These are phyloP conservation scores for Xestia ashworthii DNA, from an alignment of 2,888 invertebrate species.

Conservation along the genomic window DNA sequence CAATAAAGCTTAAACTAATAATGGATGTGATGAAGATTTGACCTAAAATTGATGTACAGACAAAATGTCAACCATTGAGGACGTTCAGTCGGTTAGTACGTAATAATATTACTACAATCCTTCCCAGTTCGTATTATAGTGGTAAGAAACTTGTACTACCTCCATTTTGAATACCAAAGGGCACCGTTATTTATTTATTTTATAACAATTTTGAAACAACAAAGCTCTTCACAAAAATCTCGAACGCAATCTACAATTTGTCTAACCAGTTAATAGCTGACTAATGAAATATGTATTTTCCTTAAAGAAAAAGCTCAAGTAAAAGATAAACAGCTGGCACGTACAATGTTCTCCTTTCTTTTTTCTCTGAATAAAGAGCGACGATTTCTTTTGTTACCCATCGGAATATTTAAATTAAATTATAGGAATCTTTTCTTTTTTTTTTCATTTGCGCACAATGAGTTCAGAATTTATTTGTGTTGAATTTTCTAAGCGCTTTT, in stretches of 20 bases:
- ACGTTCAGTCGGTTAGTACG: no score
- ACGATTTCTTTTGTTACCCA: slow-evolving; percentile 42
- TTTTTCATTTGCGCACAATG: slow-evolving; percentile 33
- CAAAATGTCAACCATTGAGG: no score
- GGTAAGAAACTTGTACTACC: not conserved
- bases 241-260: not conserved
- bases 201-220: not conserved
- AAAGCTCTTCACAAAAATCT: not conserved
- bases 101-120: no score
- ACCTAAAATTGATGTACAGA: no score
- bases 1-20: no score
- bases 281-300: slow-evolving; percentile 30
- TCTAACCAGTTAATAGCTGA: not conserved
- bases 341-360: slow-evolving; percentile 19
- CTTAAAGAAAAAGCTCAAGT: slow-evolving; percentile 18
- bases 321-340: slow-evolving; percentile 41
- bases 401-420: slow-evolving; percentile 58
- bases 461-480: slow-evolving; percentile 16
- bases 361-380: slow-evolving; percentile 34
- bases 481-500: slow-evolving; percentile 1
- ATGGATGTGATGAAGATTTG: no score
- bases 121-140: not conserved
- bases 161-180: not conserved
- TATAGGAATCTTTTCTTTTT: slow-evolving; percentile 35
- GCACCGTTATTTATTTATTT: not conserved